Base-by-base conservation (phyloP, 2,113 vertebrate species). In the Ochotona princeps region DNA sequence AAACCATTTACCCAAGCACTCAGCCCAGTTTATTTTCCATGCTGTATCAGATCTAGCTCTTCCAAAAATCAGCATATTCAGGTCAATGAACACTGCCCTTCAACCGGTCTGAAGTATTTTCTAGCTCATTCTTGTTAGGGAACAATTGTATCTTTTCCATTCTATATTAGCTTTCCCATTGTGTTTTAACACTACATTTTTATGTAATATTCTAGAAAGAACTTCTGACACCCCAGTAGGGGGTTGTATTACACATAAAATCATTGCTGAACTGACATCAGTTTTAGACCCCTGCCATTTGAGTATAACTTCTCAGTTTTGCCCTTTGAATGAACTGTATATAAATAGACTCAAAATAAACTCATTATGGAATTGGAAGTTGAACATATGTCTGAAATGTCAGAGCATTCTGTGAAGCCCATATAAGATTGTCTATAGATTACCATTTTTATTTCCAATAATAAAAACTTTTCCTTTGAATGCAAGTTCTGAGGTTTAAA, bases 281-380 rank as follows among this genome's bases (percentile, higher is more conserved):
- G 32, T 63, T 96, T 94, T 93, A 91, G 81, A 87, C 84, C 93
- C 82, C 84, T 94, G 94, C 94, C 96, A 97, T 86, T 91, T 94
- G 80, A 88, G 44, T 96, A 81, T 83, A 95, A 96, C 78, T 94
- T 96, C 87, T 88, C 44, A 11, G 69, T 95, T 95, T 90, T 96
- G 94, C 90, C 96, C 95, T 96, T 96, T 72, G 94, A 88, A 90
- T 96, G 94, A 97, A 97, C 91, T 97, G 78, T 88, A 87, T 94
- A 94, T 94, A 96, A 96, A 97, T 81, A 93, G 81, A 93, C 66
- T 93, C 76, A 94, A 95, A 96, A 96, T 97, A 95, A 97, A 97
- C 87, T 96, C 95, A 95, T 96, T 96, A 96, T 76, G 66, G 78
- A 93, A 78, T 44, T 94, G 38, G 84, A 96, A 96, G 94, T 87